Conservation (phyloP, 2,113 vertebrate species). For the Columbina picui region DNA sequence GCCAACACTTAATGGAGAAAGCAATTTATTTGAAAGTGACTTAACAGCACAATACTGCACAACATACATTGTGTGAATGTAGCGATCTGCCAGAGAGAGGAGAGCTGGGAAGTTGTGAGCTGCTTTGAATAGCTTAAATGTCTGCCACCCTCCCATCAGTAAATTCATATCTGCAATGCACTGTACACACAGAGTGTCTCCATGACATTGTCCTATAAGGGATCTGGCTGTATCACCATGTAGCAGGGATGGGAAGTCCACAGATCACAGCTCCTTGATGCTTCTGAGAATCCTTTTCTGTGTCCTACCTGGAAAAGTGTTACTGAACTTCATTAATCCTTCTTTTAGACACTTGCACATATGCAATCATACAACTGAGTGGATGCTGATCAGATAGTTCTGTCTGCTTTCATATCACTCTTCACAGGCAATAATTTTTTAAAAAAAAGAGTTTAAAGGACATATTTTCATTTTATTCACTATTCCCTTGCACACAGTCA, state of each 20-base stretch:
- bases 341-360: background rate
- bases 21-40: background rate
- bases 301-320: background rate
- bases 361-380: background rate
- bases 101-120: background rate
- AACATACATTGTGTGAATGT: background rate
- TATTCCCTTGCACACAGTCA: background rate
- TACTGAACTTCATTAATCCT: background rate
- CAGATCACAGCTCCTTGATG: background rate
- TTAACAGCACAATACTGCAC: background rate
- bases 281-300: background rate
- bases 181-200: background rate
- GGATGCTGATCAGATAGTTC: background rate
- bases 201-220: fast-evolving
- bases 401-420: background rate
- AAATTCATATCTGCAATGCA: background rate
- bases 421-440: background rate
- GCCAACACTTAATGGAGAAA: background rate
- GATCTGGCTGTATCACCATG: background rate
- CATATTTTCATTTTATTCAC: background rate
- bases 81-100: background rate
- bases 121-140: background rate
- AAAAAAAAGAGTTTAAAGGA: background rate
- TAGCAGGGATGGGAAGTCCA: background rate
- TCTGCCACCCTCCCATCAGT: background rate